A percentile compares a stretch with the other conserved stretches of the same genome.
phyloP scores from a whole-genome alignment of 2,797 vertebrate species.

The Semaprochilodus insignis region DNA sequence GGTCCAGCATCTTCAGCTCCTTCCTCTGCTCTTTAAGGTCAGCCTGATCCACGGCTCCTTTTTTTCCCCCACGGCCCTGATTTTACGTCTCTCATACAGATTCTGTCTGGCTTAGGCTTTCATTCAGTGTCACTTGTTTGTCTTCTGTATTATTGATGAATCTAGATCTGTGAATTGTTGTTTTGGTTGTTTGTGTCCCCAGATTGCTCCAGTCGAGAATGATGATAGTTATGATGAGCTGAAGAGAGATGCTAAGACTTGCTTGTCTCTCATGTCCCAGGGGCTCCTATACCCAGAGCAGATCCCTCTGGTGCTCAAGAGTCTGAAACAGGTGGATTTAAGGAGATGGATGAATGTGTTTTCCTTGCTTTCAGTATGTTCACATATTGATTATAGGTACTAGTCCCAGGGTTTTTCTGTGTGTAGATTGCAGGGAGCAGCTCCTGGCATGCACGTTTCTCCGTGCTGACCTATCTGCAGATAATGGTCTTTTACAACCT shows the following conservation, averaged over 20 bases:
- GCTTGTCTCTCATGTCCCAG: conserved; percentile 97
- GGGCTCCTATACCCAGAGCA: conserved; percentile 95
- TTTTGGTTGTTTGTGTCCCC: conserved; percentile 10
- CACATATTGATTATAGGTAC: neutral
- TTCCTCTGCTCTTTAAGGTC: conserved; percentile 97
- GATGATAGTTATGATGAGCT: conserved; percentile 98
- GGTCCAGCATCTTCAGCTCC: conserved; percentile 91
- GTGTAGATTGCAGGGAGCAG: conserved; percentile 87
- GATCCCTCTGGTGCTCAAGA: conserved; percentile 92
- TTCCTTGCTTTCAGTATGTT: neutral
- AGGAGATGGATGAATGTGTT: neutral
- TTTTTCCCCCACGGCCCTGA: conserved; percentile 20
- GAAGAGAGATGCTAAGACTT: conserved; percentile 97
- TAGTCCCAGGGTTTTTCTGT: neutral
- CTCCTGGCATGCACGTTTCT: conserved; percentile 95
- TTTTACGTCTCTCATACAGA: conserved; percentile 50
- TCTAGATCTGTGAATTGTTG: neutral
- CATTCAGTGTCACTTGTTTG: neutral
- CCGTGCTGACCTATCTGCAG: conserved; percentile 95
- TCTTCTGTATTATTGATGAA: neutral
- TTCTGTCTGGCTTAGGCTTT: conserved; percentile 17
- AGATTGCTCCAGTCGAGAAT: conserved; percentile 98
- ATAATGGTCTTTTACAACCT: conserved; percentile 98
- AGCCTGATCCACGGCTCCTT: neutral
- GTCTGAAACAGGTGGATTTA: conserved; percentile 88